Evolutionary conservation across 2,113 vertebrate genomes (phyloP).

Genomic region (Furnarius figulus): DNA sequence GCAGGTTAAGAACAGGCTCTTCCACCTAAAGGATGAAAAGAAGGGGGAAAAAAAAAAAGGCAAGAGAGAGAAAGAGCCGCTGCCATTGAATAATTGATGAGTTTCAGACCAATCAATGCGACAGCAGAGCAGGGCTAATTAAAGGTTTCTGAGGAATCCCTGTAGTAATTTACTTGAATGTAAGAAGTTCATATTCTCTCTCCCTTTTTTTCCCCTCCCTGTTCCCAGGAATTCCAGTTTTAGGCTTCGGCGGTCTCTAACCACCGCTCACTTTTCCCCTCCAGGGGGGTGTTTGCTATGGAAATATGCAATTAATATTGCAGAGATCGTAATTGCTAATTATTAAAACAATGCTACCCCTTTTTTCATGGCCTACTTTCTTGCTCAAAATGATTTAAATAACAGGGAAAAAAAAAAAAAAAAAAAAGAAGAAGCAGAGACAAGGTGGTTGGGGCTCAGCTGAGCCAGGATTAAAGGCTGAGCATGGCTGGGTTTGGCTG

Average conservation of each 20-base stretch:
- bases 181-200: conserved; percentile 82
- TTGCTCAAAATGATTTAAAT: conserved; percentile 83
- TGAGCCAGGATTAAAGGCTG: not conserved
- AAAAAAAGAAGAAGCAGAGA: not conserved
- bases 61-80: conserved; percentile 20
- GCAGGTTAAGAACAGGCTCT: conserved; percentile 39
- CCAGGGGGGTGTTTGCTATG: conserved; percentile 86
- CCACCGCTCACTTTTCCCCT: conserved; percentile 78
- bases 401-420: conserved; percentile 69
- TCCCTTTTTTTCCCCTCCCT: conserved; percentile 68
- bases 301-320: conserved; percentile 99
- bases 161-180: conserved; percentile 87
- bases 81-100: conserved; percentile 89
- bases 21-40: conserved; percentile 69
- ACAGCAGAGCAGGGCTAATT: conserved; percentile 93
- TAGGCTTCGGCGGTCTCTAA: conserved; percentile 82
- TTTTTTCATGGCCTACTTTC: conserved; percentile 83
- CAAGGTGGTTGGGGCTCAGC: not conserved
- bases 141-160: conserved; percentile 92
- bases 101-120: conserved; percentile 89
- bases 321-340: conserved; percentile 96
- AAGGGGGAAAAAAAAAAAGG: not conserved
- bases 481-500: not conserved
- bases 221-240: conserved; percentile 83
- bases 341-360: conserved; percentile 94